A percentile compares a stretch with the other conserved stretches of the same genome.
Conservation (phyloP, 2,888 invertebrate genomes). For the Hemaris fuciformis region DNA sequence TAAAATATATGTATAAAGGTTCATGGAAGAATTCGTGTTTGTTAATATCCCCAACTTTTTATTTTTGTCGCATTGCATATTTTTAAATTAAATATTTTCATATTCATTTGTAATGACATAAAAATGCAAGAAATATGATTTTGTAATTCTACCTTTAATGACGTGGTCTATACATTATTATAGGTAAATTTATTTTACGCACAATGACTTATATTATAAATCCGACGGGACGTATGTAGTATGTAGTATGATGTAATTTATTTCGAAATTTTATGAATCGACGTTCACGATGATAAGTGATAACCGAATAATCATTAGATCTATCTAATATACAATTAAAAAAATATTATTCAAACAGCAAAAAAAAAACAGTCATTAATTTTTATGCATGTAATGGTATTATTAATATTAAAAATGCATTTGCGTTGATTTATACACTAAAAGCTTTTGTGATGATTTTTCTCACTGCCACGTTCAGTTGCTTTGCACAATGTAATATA, state of each 20-base stretch:
- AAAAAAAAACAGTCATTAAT: background rate
- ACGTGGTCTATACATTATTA: too few species aligned
- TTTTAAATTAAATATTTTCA: too few species aligned
- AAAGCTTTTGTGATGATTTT: background rate
- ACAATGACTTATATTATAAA: background rate
- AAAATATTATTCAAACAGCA: background rate
- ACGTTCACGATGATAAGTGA: background rate
- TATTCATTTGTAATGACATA: too few species aligned
- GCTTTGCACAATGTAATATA: background rate
- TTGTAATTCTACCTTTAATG: too few species aligned
- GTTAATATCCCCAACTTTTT: too few species aligned
- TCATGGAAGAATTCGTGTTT: too few species aligned
- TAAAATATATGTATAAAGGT: too few species aligned
- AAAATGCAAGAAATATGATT: too few species aligned
- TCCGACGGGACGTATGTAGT: background rate
- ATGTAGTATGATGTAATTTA: background rate
- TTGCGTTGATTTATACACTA: background rate
- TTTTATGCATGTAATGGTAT: background rate
- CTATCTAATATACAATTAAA: background rate
- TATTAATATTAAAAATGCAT: background rate
- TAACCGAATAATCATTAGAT: background rate
- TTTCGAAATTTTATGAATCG: background rate
- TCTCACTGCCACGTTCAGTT: conserved; percentile 19
- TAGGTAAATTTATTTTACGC: background rate
- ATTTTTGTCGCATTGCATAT: too few species aligned